Conservation (phyloP, 2,113 vertebrate genomes). For the Psittacara wagleri region DNA sequence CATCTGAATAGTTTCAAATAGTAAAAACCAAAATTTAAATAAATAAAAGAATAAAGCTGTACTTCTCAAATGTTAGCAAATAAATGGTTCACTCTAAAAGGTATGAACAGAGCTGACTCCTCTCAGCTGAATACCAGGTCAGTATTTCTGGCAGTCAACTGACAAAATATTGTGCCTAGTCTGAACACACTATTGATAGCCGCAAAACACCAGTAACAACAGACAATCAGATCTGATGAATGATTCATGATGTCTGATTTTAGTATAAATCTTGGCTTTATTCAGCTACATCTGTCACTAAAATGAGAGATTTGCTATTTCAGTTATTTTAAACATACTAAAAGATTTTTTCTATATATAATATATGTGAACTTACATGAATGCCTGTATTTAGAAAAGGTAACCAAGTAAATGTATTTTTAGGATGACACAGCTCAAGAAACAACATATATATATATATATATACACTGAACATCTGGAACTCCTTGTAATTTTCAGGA, state of each 20-base stretch:
- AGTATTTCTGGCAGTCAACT: neutral
- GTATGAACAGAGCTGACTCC: neutral
- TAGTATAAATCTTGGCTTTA: slow-evolving; percentile 29
- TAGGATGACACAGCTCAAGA: neutral
- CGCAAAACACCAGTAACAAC: slow-evolving; percentile 27
- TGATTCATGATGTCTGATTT: slow-evolving; percentile 41
- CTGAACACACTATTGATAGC: neutral
- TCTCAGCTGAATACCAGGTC: neutral
- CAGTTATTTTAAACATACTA: slow-evolving; percentile 8
- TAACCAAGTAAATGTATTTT: neutral
- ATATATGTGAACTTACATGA: slow-evolving; percentile 6
- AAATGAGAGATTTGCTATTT: slow-evolving; percentile 11
- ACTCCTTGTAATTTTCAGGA: neutral
- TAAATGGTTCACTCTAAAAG: neutral
- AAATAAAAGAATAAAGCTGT: neutral
- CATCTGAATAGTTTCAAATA: neutral
- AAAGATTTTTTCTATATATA: neutral
- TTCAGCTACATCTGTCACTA: slow-evolving; percentile 2
- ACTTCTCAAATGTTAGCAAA: neutral
- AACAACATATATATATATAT: neutral
- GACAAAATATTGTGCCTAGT: slow-evolving; percentile 38
- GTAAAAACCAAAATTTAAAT: neutral
- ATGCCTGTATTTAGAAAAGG: neutral
- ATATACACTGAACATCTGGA: neutral
- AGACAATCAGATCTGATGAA: slow-evolving; percentile 39